Percentiles rank a stretch among this genome's conserved stretches.
Evolutionary conservation across 1,140 invertebrate species (phyloP).

Genomic region (Hestina assimilis): DNA sequence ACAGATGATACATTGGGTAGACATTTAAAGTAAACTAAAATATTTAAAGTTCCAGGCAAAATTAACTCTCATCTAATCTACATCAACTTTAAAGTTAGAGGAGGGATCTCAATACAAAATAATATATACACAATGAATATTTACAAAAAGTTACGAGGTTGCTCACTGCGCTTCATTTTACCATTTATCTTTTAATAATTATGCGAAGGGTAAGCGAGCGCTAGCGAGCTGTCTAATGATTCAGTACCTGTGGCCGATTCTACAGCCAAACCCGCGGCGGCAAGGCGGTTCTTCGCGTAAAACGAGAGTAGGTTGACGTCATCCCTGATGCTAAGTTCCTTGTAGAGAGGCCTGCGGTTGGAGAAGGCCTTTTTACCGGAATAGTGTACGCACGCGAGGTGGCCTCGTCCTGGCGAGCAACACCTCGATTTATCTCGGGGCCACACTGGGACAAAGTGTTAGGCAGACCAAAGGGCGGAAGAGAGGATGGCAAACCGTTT

Average conservation of each 20-base stretch:
- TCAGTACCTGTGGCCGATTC: conserved; percentile 73
- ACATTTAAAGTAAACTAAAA: too few relatives aligned
- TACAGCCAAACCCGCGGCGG: conserved; percentile 77
- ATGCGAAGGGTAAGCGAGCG: conserved; percentile 66
- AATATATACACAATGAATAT: conserved; percentile 18
- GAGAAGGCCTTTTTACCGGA: conserved; percentile 87
- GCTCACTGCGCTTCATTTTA: conserved; percentile 37
- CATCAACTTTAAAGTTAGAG: too few relatives aligned
- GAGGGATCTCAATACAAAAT: too few relatives aligned
- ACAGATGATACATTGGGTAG: too few relatives aligned
- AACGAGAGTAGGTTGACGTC: conserved; percentile 88
- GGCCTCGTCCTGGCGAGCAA: conserved; percentile 81
- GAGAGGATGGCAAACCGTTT: conserved; percentile 5
- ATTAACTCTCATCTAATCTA: too few relatives aligned
- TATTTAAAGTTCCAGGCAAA: too few relatives aligned
- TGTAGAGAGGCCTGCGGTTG: conserved; percentile 83
- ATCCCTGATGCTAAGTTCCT: conserved; percentile 81
- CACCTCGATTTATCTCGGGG: conserved; percentile 62
- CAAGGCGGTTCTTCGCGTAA: conserved; percentile 86
- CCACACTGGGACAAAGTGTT: conserved; percentile 55
- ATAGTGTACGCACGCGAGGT: conserved; percentile 88
- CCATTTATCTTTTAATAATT: conserved; percentile 52
- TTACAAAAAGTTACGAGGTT: conserved; percentile 36
- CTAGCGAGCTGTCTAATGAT: conserved; percentile 49
- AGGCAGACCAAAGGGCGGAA: conserved; percentile 32